Conservation (phyloP, 2,113 vertebrate species). For the Ceyx margarethae region DNA sequence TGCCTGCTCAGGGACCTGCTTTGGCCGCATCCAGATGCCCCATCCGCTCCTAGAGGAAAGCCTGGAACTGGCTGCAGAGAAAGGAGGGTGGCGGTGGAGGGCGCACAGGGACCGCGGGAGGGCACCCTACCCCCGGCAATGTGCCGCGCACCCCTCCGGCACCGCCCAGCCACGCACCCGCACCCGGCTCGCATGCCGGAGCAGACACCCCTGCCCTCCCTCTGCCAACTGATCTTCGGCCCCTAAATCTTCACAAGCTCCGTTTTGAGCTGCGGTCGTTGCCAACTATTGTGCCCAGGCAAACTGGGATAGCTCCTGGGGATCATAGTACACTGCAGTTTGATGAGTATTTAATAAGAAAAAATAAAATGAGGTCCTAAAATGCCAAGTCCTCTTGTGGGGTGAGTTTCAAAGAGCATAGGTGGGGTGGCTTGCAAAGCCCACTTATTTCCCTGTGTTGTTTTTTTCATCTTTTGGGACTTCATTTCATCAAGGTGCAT, state of each 20-base stretch:
- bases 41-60: accelerated
- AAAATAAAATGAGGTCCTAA: background rate
- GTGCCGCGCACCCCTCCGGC: accelerated
- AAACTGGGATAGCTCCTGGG: background rate
- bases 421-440: background rate
- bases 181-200: background rate
- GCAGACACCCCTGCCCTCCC: background rate
- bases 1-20: accelerated
- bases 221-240: accelerated
- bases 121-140: background rate
- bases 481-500: background rate
- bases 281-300: background rate
- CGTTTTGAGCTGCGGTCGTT: accelerated
- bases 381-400: background rate
- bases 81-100: background rate
- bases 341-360: accelerated
- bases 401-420: background rate
- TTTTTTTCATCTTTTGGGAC: background rate
- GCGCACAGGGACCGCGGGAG: background rate
- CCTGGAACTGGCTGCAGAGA: background rate
- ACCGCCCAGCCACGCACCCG: background rate
- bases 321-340: accelerated
- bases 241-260: background rate
- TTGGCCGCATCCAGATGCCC: accelerated
- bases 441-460: background rate